Base-by-base conservation (phyloP, 2,113 vertebrate species). In the Lasiurus cinereus region DNA sequence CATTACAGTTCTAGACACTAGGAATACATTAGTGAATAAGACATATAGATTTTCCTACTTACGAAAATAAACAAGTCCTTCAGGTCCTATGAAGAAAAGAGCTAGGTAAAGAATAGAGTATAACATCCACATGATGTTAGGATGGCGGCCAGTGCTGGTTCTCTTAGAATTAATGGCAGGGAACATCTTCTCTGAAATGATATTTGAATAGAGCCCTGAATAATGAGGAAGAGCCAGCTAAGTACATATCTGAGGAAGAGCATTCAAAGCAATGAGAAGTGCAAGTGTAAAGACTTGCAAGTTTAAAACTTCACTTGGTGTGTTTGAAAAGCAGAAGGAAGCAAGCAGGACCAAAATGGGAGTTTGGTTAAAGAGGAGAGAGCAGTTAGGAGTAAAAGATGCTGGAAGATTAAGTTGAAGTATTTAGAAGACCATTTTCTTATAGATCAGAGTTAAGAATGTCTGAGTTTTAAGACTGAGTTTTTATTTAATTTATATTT, bases 21-120 rank as follows among this genome's bases (percentile, higher is more conserved):
- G 11, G 14, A 94, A 76, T 91, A 54, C 19, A 43, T 90, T 86
- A 70, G 24, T 90, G 52, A 92, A 50, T 18, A 92, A 36, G 6
- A 77, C 36, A 77, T 46, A 66, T 5, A 95, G 15, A 39, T 82
- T 72, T 85, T 94, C 14, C 48, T 83, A 22, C 9, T 83, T 8
- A 54, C n/a, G 80, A 89, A 92, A 90, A 86, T 64, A 59, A 59
- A 22, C 21, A 56, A 62, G 22, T 27, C 59, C 0, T 59, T 69
- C 9, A 87, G 56, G 46, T 88, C 36, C 6, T 91, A 1, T 83
- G 50, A 74, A 54, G 72, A 62, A 83, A 86, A 85, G 87, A 52
- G 9, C 48, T 90, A 21, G n/a, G 7, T 78, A 77, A 83, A 92
- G 21, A 90, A 82, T 87, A 33, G 46, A 93, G 29, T 78, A 33